These are phyloP conservation scores for Stercorarius parasiticus DNA, from an alignment of 2,113 vertebrate species.

Conservation along the genomic window DNA sequence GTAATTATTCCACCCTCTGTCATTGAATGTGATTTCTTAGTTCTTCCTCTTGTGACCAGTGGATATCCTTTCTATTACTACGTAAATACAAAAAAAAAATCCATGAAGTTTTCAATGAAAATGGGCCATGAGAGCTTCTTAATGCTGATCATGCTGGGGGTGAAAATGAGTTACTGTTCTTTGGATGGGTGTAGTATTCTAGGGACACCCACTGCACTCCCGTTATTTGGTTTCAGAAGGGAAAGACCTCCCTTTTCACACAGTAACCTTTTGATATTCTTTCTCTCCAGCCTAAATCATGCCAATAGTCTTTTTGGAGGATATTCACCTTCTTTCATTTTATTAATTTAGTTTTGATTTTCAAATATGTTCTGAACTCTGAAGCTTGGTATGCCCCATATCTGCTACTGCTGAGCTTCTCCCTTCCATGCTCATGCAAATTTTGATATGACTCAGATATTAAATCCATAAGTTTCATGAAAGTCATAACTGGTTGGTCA, in stretches of 20 bases:
- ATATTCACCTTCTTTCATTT: not conserved
- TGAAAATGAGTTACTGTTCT: not conserved
- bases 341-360: not conserved
- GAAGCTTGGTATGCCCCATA: not conserved
- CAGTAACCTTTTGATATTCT: not conserved
- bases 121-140: not conserved
- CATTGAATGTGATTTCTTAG: not conserved
- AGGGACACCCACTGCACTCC: too few relatives aligned
- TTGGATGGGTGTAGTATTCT: not conserved
- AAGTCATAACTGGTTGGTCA: not conserved
- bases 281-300: not conserved
- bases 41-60: not conserved
- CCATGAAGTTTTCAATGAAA: not conserved
- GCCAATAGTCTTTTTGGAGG: not conserved
- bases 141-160: not conserved
- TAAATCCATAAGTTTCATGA: not conserved
- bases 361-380: not conserved
- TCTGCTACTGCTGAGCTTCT: not conserved
- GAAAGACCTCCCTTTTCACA: not conserved
- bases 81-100: not conserved
- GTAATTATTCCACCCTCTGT: constrained; percentile 34
- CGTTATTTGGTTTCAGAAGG: not conserved
- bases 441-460: not conserved
- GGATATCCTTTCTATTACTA: not conserved
- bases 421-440: not conserved